Evolutionary conservation across 2,113 vertebrate species (phyloP), one percentile per base, ranked within the genome.

Genomic region (Heterochromis multidens): DNA sequence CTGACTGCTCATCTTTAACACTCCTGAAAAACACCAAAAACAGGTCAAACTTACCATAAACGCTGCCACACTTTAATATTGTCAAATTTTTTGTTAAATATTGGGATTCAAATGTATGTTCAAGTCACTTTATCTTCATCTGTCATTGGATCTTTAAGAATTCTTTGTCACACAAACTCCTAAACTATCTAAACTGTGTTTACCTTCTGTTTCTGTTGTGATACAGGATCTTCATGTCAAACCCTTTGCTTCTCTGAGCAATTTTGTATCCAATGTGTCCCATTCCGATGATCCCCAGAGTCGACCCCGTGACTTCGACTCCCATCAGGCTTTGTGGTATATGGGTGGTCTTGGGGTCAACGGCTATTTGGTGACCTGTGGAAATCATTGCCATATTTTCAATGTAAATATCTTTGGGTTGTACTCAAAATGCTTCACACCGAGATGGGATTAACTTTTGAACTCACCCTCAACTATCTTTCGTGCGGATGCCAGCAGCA

Each of bases 401-500:
- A 8, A 7, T 76, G 52, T n/a, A 54, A 76, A 33, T 33, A 76
- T n/a, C 19, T 72, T 49, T 19, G 23, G 40, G 14, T 12, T 72
- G 46, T 49, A 72, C 43, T 21, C 65, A 67, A 52, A 56, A 29
- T 56, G 49, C 16, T 46, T 23, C 37, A 25, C 54, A 9, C n/a
- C 59, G n/a, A 35, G 76, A 23, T 77, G 5, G 17, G 9, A 25
- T 74, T 29, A 11, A 35, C 21, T 7, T 77, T 43, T 79, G n/a
- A 31, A 13, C 58, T 89, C 46, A 91, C 94, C 88, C 54, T 93
- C 70, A 21, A 93, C 83, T 1, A 97, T 78, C 59, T 92, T 96
- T 46, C 95, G 93, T 40, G 97, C 97, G 2, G 96, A 96, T 2
- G 96, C 96, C 70, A 98, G 92, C 59, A 98, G 95, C 81, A 97